Percentiles rank a stretch among this genome's conserved stretches.
These are phyloP conservation scores for Ophiothrix spiculata DNA, from an alignment of 35 echinoderm and acorn worm species.

Conservation along the genomic window DNA sequence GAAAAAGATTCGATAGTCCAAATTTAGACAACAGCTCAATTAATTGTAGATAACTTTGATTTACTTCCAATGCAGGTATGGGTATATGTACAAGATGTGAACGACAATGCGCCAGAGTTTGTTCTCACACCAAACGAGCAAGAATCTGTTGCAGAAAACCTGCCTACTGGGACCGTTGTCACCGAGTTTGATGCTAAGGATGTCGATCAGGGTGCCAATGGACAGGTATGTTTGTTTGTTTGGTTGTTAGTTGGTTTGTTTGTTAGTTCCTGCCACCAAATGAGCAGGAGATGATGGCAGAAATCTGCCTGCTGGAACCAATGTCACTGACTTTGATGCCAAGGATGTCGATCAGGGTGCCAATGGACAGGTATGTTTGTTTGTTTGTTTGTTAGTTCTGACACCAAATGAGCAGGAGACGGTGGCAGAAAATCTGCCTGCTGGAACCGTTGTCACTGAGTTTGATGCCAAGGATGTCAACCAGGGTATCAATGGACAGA, in stretches of 20 bases:
- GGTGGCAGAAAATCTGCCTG: no score
- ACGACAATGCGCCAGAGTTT: conserved; percentile 55
- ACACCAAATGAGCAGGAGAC: no score
- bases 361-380: conserved; percentile 20
- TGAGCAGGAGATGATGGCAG: conserved; percentile 33
- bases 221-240: conserved; percentile 46
- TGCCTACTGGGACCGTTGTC: not conserved
- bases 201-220: conserved; percentile 45
- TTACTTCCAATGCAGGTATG: conserved; percentile 29
- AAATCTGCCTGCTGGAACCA: not conserved
- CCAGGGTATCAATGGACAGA: no score
- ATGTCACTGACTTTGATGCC: not conserved
- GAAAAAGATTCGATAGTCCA: no score
- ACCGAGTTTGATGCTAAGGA: conserved; percentile 38
- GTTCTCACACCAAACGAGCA: not conserved
- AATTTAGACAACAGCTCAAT: no score
- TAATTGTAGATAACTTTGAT: not conserved
- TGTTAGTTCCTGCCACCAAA: no score
- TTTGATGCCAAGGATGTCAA: conserved; percentile 35
- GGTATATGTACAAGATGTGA: conserved; percentile 40
- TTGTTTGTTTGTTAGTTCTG: no score
- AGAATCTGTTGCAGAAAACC: conserved; percentile 28
- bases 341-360: conserved; percentile 18
- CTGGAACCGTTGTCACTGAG: not conserved
- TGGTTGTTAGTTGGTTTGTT: no score